Base-by-base conservation (phyloP, 2,888 invertebrate species). In the Cyclophora albipunctata region DNA sequence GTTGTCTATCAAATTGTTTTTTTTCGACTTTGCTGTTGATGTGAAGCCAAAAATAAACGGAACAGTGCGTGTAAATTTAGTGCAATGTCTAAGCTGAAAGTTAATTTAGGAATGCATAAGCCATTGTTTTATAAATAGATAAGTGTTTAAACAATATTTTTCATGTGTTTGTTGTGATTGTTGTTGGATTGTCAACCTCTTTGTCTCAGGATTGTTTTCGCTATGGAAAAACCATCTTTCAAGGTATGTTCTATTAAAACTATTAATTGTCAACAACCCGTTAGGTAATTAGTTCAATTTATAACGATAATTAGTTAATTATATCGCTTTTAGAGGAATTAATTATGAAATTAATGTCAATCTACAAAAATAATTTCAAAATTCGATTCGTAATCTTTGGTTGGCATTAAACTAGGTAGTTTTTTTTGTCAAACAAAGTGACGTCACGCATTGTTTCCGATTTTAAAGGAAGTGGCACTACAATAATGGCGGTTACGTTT, bases 151-250 rank as follows among this genome's bases (percentile, higher is more conserved):
- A 52, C 64, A 63, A 64, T 66, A 67, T 61, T 63, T 58, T 68
- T 70, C 64, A 67, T n/a, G 56, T 58, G 60, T 58, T 66, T 67
- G 63, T 65, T 62, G 69, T 73, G 60, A 60, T 66, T 55, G 7
- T 5, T 34, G 51, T 57, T 60, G 60, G 4, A 37, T 37, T 4
- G 67, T 64, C 63, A 59, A 45, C 44, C 37, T 44, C 43, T 50
- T 57, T 63, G 72, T 75, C 71, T 67, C 20, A 20, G 78, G 81
- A 78, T 80, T 80, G 5, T 55, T 57, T 63, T 64, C 60, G 58
- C 66, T 60, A 86, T 88, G 87, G 87, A 87, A 62, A 87, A 85
- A 67, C 86, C 86, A 40, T 73, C 85, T 34, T 85, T 73, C 65
- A 85, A 86, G 84, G 87, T 86, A 71, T 62, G 62, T 60, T 44